phyloP scores from a whole-genome alignment of 2,113 vertebrate genomes.

The Montifringilla adamsi region DNA sequence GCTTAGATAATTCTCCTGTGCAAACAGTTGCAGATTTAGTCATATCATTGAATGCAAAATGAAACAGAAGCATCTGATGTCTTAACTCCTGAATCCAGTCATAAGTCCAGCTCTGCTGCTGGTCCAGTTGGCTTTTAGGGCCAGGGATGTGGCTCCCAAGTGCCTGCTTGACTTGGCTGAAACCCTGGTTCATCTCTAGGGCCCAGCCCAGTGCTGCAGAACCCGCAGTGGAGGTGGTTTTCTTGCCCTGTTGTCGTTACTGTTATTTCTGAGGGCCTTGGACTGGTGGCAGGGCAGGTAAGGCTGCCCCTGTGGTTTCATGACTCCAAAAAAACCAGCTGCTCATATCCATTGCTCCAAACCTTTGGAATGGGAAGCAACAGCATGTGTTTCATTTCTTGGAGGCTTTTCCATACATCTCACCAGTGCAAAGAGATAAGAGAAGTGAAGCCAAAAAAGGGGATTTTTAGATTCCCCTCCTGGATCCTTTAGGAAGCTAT shows the following conservation, averaged over 20 bases:
- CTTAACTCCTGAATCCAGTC: not conserved
- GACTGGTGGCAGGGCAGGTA: slow-evolving; percentile 66
- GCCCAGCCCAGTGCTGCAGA: slow-evolving; percentile 51
- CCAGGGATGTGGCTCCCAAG: slow-evolving; percentile 33
- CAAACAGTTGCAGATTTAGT: not conserved
- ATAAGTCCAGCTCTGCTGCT: slow-evolving; percentile 14
- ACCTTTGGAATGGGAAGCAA: not conserved
- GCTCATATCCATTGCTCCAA: slow-evolving; percentile 54
- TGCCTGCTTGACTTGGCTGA: slow-evolving; percentile 14
- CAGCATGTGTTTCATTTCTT: slow-evolving; percentile 30
- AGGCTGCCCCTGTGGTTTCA: slow-evolving; percentile 60
- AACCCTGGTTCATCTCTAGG: slow-evolving; percentile 62
- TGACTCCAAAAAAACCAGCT: slow-evolving; percentile 43
- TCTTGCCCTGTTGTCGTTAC: slow-evolving; percentile 54
- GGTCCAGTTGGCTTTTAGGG: slow-evolving; percentile 4
- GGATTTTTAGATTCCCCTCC: not conserved
- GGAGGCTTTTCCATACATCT: slow-evolving; percentile 33
- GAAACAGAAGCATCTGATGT: not conserved
- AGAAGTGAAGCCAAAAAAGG: not conserved
- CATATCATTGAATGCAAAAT: not conserved
- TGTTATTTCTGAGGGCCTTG: slow-evolving; percentile 61
- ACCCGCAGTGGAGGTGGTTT: slow-evolving; percentile 41
- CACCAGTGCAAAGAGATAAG: slow-evolving; percentile 12
- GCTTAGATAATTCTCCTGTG: not conserved
- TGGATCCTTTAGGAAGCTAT: not conserved